A percentile compares a stretch with the other conserved stretches of the same genome.
Evolutionary conservation across 2,888 invertebrate species (phyloP).

Genomic region (Sinohyriopsis cumingii): DNA sequence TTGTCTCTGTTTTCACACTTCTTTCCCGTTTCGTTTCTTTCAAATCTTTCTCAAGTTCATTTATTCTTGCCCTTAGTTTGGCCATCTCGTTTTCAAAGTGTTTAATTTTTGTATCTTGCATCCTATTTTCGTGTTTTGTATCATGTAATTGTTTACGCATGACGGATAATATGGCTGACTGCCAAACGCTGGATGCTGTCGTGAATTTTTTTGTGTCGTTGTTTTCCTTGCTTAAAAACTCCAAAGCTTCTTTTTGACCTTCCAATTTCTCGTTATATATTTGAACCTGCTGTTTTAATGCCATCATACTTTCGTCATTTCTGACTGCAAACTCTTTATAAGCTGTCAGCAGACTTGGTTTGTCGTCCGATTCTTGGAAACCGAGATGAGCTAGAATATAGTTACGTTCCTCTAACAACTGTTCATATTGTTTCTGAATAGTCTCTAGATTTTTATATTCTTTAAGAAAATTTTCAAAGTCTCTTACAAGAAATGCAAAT

Average conservation of each 20-base stretch:
- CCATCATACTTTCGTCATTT: constrained; percentile 47
- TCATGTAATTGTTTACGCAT: constrained; percentile 58
- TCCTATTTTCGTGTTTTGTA: constrained; percentile 42
- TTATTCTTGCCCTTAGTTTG: constrained; percentile 38
- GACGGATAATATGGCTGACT: constrained; percentile 53
- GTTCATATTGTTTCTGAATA: constrained; percentile 47
- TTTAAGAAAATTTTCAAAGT: constrained; percentile 47
- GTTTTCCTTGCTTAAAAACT: constrained; percentile 26
- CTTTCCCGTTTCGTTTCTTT: neutral
- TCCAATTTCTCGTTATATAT: constrained; percentile 32
- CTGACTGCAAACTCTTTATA: constrained; percentile 50
- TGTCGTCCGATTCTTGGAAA: constrained; percentile 24
- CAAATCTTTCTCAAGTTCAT: constrained; percentile 34
- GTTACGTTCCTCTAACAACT: constrained; percentile 51
- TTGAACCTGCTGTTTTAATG: constrained; percentile 42
- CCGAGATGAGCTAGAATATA: constrained; percentile 55
- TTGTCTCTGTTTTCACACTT: neutral
- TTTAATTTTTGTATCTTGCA: constrained; percentile 49
- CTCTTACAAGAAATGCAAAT: constrained; percentile 45
- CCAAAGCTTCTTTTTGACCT: constrained; percentile 34
- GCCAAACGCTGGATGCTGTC: constrained; percentile 50
- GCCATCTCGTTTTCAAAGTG: constrained; percentile 43
- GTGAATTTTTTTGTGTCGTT: constrained; percentile 29
- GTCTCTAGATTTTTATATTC: constrained; percentile 44
- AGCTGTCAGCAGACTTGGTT: constrained; percentile 43